Evolutionary conservation across 2,113 vertebrate genomes (phyloP).

Genomic region (Lethenteron camtschaticum): DNA sequence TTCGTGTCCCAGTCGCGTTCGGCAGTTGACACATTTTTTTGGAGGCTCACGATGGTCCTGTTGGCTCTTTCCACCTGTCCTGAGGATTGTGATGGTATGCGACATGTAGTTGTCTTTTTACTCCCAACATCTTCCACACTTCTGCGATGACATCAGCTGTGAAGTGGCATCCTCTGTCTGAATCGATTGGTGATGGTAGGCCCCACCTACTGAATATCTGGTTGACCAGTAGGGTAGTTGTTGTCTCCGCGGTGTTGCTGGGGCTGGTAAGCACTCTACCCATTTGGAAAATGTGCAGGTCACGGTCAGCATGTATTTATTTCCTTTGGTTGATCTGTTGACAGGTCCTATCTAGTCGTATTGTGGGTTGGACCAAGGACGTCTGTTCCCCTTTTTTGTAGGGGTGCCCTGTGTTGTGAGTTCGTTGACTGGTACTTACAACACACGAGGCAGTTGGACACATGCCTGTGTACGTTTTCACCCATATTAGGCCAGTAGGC

Average conservation of each 20-base stretch:
- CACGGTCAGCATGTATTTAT: too few relatives aligned
- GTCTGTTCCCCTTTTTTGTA: background rate
- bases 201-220: too few relatives aligned
- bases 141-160: slow-evolving; percentile 5
- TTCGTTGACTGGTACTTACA: slow-evolving; percentile 9
- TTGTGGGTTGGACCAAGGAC: slow-evolving; percentile 2
- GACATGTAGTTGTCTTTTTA: too few relatives aligned
- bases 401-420: slow-evolving; percentile 7
- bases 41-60: slow-evolving; percentile 7
- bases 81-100: too few relatives aligned
- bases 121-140: slow-evolving; percentile 4
- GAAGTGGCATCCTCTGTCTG: slow-evolving; percentile 9
- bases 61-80: background rate
- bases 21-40: slow-evolving; percentile 7
- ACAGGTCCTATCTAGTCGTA: background rate
- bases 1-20: slow-evolving; percentile 10
- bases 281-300: too few relatives aligned
- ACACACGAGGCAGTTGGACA: slow-evolving; percentile 6
- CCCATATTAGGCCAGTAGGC: too few relatives aligned
- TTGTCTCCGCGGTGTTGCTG: too few relatives aligned
- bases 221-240: too few relatives aligned
- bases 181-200: slow-evolving; percentile 6
- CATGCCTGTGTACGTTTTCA: too few relatives aligned
- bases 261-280: too few relatives aligned
- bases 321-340: slow-evolving; percentile 10